Percentiles rank a stretch among this genome's conserved stretches.
Conservation (phyloP, 1,140 invertebrate species). For the Zaprionus nigranus region DNA sequence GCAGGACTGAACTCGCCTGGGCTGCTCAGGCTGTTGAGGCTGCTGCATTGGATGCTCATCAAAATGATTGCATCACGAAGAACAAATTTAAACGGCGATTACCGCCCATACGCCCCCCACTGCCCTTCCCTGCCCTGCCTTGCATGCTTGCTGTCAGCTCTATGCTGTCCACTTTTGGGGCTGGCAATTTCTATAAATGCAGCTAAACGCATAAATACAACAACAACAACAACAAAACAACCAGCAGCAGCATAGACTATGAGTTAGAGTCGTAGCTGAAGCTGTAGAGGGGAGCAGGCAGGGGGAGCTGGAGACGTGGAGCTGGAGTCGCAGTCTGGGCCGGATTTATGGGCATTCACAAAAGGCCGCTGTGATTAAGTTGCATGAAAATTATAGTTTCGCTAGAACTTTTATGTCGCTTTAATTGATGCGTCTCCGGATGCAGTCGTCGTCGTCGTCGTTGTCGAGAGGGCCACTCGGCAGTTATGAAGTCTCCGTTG, state of each 20-base stretch:
- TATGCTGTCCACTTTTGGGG: conserved; percentile 63
- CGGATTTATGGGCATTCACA: conserved; percentile 59
- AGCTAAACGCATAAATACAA: conserved; percentile 65
- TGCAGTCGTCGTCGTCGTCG: conserved; percentile 32
- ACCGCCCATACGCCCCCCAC: conserved; percentile 31
- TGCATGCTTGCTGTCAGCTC: conserved; percentile 26
- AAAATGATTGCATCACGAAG: conserved; percentile 83
- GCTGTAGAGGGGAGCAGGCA: neutral
- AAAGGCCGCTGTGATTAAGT: conserved; percentile 78
- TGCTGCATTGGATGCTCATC: conserved; percentile 53
- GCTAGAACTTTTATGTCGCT: conserved; percentile 74
- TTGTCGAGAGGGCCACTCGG: neutral
- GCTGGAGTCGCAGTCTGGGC: conserved; percentile 10
- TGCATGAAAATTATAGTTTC: conserved; percentile 76
- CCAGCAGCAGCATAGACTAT: conserved; percentile 13
- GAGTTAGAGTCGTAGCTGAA: conserved; percentile 16
- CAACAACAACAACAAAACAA: too few relatives aligned
- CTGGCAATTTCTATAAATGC: conserved; percentile 77
- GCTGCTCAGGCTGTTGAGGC: conserved; percentile 12
- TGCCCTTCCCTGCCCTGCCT: neutral
- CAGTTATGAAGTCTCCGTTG: conserved; percentile 41
- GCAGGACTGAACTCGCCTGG: conserved; percentile 8
- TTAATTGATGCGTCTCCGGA: conserved; percentile 76
- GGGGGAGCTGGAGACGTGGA: neutral
- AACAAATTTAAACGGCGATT: conserved; percentile 82